Conservation (phyloP, 64 coral and sea anemone genomes). For the Montipora foliosa region DNA sequence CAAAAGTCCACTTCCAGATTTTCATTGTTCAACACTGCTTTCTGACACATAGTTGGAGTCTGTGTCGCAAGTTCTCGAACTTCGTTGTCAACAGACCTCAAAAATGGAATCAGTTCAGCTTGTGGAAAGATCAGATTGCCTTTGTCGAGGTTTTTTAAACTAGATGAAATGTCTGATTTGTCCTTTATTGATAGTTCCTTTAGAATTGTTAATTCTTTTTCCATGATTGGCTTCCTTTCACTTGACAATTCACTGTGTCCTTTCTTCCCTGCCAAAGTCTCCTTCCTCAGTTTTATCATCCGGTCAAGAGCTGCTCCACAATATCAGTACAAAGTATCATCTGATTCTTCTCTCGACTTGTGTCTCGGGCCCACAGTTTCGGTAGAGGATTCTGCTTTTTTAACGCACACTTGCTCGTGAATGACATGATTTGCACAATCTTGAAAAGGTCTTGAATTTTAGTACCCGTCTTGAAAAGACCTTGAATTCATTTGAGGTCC, state of each 20-base stretch:
- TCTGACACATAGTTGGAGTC: too few species aligned
- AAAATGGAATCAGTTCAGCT: too few species aligned
- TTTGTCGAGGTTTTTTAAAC: constrained; percentile 20
- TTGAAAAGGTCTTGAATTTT: too few species aligned
- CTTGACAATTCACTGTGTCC: not conserved
- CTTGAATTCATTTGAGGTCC: too few species aligned
- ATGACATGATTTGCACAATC: too few species aligned
- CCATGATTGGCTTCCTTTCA: constrained; percentile 7
- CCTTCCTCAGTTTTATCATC: constrained; percentile 1
- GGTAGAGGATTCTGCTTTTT: not conserved
- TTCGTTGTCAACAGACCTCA: too few species aligned
- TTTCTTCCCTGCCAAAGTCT: not conserved
- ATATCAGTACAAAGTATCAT: not conserved
- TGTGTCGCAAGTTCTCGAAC: too few species aligned
- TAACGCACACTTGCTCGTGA: not conserved
- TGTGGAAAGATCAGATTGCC: constrained; percentile 13
- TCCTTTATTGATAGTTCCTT: constrained; percentile 21
- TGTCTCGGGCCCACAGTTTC: not conserved
- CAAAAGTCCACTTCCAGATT: constrained; percentile 16
- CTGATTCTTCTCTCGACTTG: not conserved
- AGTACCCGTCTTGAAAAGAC: too few species aligned
- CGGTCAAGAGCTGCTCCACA: not conserved
- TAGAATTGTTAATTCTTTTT: not conserved
- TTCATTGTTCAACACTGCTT: too few species aligned
- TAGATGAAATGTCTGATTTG: constrained; percentile 6